Conservation (phyloP, 2,113 vertebrate species). For the Strix uralensis region DNA sequence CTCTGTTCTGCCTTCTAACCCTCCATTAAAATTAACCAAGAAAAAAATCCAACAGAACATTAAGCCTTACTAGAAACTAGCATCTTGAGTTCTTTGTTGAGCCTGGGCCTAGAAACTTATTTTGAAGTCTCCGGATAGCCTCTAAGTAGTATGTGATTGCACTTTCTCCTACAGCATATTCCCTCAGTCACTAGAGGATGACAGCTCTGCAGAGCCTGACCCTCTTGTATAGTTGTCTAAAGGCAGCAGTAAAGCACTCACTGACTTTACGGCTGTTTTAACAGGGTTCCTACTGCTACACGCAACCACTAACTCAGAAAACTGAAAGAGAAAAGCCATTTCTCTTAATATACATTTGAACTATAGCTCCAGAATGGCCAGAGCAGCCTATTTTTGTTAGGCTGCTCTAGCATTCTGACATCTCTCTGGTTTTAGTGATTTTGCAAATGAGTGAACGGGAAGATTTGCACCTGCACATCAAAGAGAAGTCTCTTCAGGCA, state of each 20-base stretch:
- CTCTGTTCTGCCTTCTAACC: background rate
- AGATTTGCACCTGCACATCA: slow-evolving; percentile 1
- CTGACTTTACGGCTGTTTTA: background rate
- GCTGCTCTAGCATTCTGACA: background rate
- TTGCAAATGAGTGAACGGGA: background rate
- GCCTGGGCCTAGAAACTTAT: background rate
- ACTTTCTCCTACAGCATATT: background rate
- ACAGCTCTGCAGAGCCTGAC: background rate
- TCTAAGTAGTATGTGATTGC: background rate
- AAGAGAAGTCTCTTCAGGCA: background rate
- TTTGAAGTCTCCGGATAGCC: background rate
- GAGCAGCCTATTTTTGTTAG: background rate
- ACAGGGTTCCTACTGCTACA: background rate
- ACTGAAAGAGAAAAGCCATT: background rate
- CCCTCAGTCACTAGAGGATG: background rate
- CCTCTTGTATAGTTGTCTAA: background rate
- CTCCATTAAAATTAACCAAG: background rate
- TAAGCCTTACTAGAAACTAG: background rate
- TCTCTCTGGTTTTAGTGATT: background rate
- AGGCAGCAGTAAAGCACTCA: background rate
- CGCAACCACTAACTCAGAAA: background rate
- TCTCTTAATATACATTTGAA: background rate
- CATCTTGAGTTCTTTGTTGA: background rate
- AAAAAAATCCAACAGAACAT: background rate
- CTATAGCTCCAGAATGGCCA: background rate